Conservation (phyloP, 2,888 invertebrate species). For the Macropis europaea region DNA sequence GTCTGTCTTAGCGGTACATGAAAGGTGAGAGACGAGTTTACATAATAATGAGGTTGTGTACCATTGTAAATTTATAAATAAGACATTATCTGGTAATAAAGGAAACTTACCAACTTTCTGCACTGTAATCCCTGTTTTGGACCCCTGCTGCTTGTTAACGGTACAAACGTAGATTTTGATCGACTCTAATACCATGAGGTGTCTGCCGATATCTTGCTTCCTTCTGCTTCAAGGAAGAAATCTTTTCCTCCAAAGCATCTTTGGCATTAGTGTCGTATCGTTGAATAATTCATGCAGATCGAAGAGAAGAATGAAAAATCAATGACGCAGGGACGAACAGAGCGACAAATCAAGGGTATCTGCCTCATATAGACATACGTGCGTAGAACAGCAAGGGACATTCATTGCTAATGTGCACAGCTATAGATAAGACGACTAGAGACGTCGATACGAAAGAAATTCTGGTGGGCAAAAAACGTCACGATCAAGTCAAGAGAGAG, state of each 20-base stretch:
- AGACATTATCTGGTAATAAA: conserved; percentile 65
- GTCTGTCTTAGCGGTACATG: conserved; percentile 76
- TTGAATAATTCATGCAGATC: conserved; percentile 66
- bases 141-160: conserved; percentile 75
- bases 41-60: conserved; percentile 77
- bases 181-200: conserved; percentile 62
- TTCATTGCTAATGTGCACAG: conserved; percentile 16
- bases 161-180: conserved; percentile 68
- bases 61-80: conserved; percentile 68
- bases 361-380: conserved; percentile 15
- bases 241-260: conserved; percentile 25
- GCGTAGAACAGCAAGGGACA: conserved; percentile 37
- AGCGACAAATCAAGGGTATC: conserved; percentile 25
- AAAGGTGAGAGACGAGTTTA: conserved; percentile 80
- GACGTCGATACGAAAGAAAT: conserved; percentile 28
- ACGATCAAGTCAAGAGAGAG: conserved; percentile 15
- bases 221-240: background rate
- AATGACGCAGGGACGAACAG: conserved; percentile 39
- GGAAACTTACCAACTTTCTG: conserved; percentile 72
- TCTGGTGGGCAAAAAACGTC: conserved; percentile 20
- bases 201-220: conserved; percentile 13
- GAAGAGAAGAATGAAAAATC: conserved; percentile 50
- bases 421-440: conserved; percentile 45
- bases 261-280: conserved; percentile 63
- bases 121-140: conserved; percentile 81